These are phyloP conservation scores for Terrapene triunguis DNA, from an alignment of 2,113 vertebrate genomes.

Conservation along the genomic window DNA sequence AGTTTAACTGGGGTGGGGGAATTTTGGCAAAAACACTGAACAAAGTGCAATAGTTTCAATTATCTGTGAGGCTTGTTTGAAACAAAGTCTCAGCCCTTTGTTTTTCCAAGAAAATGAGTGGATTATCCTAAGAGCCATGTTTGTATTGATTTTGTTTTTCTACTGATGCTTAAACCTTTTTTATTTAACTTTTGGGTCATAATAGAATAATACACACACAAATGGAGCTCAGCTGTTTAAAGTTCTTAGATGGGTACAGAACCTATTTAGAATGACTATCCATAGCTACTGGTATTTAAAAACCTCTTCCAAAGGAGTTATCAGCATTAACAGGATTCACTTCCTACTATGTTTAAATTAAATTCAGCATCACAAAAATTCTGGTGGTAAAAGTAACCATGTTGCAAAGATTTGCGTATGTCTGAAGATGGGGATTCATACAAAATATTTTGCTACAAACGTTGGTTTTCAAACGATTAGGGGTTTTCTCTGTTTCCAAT, in stretches of 20 bases:
- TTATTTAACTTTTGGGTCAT: neutral
- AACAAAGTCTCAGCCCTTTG: neutral
- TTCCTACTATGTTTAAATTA: neutral
- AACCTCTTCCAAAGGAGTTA: neutral
- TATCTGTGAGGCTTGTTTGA: neutral
- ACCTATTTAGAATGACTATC: constrained; percentile 10
- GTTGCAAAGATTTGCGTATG: neutral
- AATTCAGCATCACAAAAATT: neutral
- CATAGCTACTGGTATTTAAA: neutral
- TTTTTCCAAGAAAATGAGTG: constrained; percentile 30
- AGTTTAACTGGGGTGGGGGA: neutral
- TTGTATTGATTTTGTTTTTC: constrained; percentile 32
- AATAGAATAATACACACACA: neutral
- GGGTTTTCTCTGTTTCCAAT: neutral
- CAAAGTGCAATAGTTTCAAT: neutral
- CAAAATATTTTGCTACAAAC: neutral
- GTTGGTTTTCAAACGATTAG: accelerated
- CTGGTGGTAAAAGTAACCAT: neutral
- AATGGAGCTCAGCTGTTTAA: neutral
- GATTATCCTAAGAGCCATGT: constrained; percentile 26
- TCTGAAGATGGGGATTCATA: neutral
- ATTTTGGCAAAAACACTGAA: constrained; percentile 4
- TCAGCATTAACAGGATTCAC: neutral
- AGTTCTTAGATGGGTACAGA: neutral
- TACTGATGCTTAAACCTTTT: neutral